Base-by-base conservation (phyloP, 2,113 vertebrate species). In the Oreochromis niloticus region DNA sequence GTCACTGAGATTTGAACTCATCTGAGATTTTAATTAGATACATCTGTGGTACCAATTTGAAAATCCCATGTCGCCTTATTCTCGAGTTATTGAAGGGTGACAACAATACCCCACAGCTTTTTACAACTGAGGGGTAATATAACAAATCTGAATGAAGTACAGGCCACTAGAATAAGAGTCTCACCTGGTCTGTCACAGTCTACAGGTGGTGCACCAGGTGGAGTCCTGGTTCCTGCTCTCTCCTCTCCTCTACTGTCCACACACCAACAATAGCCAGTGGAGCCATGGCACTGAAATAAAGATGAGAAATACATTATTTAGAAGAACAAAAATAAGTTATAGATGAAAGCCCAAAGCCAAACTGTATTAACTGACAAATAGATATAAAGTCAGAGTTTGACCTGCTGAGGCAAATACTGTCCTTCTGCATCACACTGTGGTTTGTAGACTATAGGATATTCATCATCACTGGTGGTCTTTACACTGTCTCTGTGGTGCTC, bases 181-280 rank as follows among this genome's bases (percentile, higher is more conserved):
- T 91, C 54, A 98, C 97, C 97, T 96, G 95, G 93, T 55, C 75
- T 91, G 41, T 96, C 82, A 2, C 97, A 98, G 88, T 91, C 92
- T 0, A 86, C 94, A 0, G 27, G 92, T 1, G 93, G 63, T 9
- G 90, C 88, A 55, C 97, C 97, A 0, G 97, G 96, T 0, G 92
- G 89, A 0, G 94, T 97, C 54, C 95, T 95, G 2, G 97, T 98
- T 19, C 97, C 97, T 0, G 95, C 81, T 56, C 96, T 94, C 92
- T 98, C 97, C 63, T 95, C 95, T 12, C 98, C 97, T 0, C 91
- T 71, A 0, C 10, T 63, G 5, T 97, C 96, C 91, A 99, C 97
- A 0, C 98, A 98, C 97, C 97, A 98, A 87, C 97, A 98, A 68
- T 97, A 86, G 63, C 97, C 97, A 0, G 96, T 97, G 73, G 96